phyloP scores from a whole-genome alignment of 2,113 vertebrate genomes.

The Irena cyanogastra region DNA sequence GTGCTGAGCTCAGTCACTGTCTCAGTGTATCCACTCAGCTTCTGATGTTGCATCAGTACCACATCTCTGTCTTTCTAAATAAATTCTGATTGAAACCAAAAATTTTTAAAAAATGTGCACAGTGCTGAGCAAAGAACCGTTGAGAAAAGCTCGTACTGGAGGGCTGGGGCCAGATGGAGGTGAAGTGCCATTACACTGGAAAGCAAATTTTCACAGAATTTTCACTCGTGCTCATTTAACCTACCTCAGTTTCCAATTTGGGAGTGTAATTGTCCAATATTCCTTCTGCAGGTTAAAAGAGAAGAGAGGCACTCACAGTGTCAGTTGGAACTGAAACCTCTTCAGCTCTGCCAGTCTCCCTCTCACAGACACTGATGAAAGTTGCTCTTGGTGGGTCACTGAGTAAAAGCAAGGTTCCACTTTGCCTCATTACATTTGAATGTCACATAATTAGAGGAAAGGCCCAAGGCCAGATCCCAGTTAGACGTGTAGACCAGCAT shows the following conservation, averaged over 20 bases:
- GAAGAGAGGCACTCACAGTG: background rate
- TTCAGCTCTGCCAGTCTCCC: background rate
- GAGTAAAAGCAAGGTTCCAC: background rate
- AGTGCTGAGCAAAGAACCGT: background rate
- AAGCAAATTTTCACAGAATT: background rate
- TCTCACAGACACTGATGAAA: background rate
- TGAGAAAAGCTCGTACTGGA: background rate
- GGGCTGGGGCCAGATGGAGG: background rate
- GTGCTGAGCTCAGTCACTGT: background rate
- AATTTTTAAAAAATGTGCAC: background rate
- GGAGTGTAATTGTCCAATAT: background rate
- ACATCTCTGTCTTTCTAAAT: background rate
- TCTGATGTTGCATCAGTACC: background rate
- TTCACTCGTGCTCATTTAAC: background rate
- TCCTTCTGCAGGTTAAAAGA: background rate
- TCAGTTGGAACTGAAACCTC: background rate
- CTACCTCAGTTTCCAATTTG: background rate
- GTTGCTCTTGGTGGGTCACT: background rate
- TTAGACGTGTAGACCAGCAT: background rate
- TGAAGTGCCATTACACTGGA: background rate
- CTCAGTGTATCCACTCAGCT: background rate
- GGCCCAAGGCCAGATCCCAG: background rate
- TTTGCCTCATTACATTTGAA: slow-evolving; percentile 2
- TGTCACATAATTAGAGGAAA: background rate
- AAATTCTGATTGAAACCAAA: background rate